Conservation (phyloP, 1,140 invertebrate genomes). For the Drosophila burlai region DNA sequence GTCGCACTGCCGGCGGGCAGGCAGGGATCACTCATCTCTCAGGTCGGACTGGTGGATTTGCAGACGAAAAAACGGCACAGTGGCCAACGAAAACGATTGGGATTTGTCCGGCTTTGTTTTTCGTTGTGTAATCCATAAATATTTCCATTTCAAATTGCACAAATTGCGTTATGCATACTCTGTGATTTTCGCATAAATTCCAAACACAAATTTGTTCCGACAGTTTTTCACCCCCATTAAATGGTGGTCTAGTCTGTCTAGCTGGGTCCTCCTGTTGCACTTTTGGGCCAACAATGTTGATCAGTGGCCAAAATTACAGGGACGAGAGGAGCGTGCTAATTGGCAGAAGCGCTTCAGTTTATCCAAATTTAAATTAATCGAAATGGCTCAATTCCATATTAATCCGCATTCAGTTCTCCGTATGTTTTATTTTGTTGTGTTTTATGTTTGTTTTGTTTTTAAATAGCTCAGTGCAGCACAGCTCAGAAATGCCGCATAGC, state of each 20-base stretch:
- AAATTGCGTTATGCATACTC: slow-evolving; percentile 48
- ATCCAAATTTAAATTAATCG: slow-evolving; percentile 32
- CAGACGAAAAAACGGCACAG: not conserved
- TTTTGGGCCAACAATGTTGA: slow-evolving; percentile 50
- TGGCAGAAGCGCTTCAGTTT: slow-evolving; percentile 24
- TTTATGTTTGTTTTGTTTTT: slow-evolving; percentile 22
- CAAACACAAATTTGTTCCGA: slow-evolving; percentile 38
- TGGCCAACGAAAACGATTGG: slow-evolving; percentile 11
- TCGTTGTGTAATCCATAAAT: slow-evolving; percentile 52
- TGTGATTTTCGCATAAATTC: slow-evolving; percentile 65
- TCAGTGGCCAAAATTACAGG: slow-evolving; percentile 4
- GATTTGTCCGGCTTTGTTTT: slow-evolving; percentile 25
- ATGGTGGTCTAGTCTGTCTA: not conserved
- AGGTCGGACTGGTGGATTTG: slow-evolving; percentile 10
- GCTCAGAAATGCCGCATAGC: slow-evolving; percentile 45
- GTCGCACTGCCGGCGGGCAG: slow-evolving; percentile 21
- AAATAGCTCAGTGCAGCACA: slow-evolving; percentile 52
- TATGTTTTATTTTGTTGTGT: slow-evolving; percentile 9
- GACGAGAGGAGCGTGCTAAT: slow-evolving; percentile 4
- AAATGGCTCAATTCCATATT: slow-evolving; percentile 29
- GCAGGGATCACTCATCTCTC: slow-evolving; percentile 11
- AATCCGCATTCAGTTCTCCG: slow-evolving; percentile 12
- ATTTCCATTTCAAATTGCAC: slow-evolving; percentile 55
- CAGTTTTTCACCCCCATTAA: slow-evolving; percentile 24
- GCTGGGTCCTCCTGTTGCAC: slow-evolving; percentile 12